These are phyloP conservation scores for Dascyllus trimaculatus DNA, from an alignment of 2,113 vertebrate genomes.

Conservation along the genomic window DNA sequence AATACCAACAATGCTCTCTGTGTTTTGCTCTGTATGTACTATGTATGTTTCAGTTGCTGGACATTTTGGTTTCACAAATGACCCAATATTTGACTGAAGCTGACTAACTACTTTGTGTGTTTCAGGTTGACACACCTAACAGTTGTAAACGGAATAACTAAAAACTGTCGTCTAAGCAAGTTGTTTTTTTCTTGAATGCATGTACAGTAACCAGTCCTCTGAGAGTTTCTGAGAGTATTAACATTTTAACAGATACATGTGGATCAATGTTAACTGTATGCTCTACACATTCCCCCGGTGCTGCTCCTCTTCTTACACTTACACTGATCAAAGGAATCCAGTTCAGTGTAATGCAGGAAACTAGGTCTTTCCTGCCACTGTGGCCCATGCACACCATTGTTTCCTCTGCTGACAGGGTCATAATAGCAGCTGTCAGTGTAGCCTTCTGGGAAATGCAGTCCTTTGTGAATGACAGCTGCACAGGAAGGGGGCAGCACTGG, in stretches of 20 bases:
- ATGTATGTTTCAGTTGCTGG: neutral
- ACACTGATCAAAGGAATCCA: slow-evolving; percentile 22
- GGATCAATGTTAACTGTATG: slow-evolving; percentile 3
- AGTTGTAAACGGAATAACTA: neutral
- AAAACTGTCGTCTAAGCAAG: slow-evolving; percentile 2
- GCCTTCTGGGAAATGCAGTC: slow-evolving; percentile 71
- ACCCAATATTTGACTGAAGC: neutral
- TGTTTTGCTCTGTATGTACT: slow-evolving; percentile 1
- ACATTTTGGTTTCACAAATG: slow-evolving; percentile 14
- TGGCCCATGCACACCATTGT: slow-evolving; percentile 39
- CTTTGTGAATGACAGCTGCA: slow-evolving; percentile 69
- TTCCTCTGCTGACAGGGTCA: slow-evolving; percentile 68
- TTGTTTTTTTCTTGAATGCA: slow-evolving; percentile 47
- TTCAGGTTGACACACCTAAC: slow-evolving; percentile 26
- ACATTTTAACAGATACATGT: slow-evolving; percentile 24
- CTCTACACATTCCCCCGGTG: slow-evolving; percentile 47
- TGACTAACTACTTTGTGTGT: slow-evolving; percentile 51
- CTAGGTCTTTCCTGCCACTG: slow-evolving; percentile 25
- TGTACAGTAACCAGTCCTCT: slow-evolving; percentile 49
- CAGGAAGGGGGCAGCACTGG: slow-evolving; percentile 57
- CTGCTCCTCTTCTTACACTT: slow-evolving; percentile 52
- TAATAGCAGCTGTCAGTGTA: slow-evolving; percentile 71
- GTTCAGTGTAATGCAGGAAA: slow-evolving; percentile 29
- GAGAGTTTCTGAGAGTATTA: slow-evolving; percentile 24
- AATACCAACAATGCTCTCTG: slow-evolving; percentile 15